Evolutionary conservation across 2,797 vertebrate species (phyloP).

Genomic region (Phyllotis vaccarum): DNA sequence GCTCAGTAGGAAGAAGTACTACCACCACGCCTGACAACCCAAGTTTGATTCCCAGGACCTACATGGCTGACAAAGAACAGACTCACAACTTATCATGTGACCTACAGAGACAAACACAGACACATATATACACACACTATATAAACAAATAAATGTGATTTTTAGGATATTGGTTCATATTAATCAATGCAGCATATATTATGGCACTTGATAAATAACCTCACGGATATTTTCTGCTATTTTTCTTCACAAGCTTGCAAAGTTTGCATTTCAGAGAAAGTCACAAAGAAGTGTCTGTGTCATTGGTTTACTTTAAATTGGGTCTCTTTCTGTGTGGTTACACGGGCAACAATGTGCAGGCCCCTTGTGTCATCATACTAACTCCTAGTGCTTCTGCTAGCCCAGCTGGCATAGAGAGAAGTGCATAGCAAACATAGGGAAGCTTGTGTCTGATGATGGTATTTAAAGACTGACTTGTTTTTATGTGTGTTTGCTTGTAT

Average conservation of each 20-base stretch:
- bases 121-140: not conserved
- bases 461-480: not conserved
- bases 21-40: not conserved
- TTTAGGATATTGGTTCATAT: not conserved
- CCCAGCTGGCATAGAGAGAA: not conserved
- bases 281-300: constrained; percentile 5
- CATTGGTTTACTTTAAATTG: constrained; percentile 12
- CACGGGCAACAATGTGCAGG: not conserved
- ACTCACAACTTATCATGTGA: not conserved
- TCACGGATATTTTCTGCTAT: constrained; percentile 27
- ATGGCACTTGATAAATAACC: constrained; percentile 3
- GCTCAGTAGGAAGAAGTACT: not conserved
- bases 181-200: constrained; percentile 69
- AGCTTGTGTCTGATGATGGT: not conserved
- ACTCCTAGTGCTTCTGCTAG: not conserved
- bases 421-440: constrained; percentile 18
- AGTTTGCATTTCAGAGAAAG: not conserved
- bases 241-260: constrained; percentile 20
- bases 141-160: not conserved
- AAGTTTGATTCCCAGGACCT: not conserved
- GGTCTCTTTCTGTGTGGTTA: not conserved
- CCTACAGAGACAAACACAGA: not conserved
- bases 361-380: not conserved
- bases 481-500: not conserved
- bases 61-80: not conserved